Evolutionary conservation across 2,888 invertebrate genomes (phyloP), one percentile per base, ranked within the genome.

Genomic region (Pollenia griseotomentosa): DNA sequence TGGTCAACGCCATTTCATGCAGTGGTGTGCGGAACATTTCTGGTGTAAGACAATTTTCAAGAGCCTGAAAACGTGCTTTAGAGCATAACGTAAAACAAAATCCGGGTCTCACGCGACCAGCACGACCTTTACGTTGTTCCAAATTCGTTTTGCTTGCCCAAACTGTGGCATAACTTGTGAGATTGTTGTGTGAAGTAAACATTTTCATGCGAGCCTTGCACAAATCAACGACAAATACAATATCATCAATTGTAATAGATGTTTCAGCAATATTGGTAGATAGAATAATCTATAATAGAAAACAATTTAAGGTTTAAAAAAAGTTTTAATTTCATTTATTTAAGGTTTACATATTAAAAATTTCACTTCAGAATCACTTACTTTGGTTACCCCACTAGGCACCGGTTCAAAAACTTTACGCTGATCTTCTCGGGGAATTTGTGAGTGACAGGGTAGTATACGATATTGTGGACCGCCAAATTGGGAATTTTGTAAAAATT

Each of bases 221-320:
- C 61, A 97, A 97, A 93, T 99, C 99, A 85, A 99, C 97, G 0
- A 99, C 99, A 94, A 97, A 99, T 1, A 99, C 99, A 2, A 99
- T 98, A 92, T 99, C 99, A 93, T 99, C 97, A 89, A 99, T 99
- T 0, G 99, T 99, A 89, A 99, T 97, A 8, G 98, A 98, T 0
- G 99, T 98, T 94, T 99, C 99, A 0, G 99, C 99, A 91, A 99
- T 99, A 93, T 99, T 99, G 3, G 99, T 99, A 0, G 99, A 97
- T 16, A 99, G 94, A 90, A 99, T 99, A 79, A 99, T 97, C 97
- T 97, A 93, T 0, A 93, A 92, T 80, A 59, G 71, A 70, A n/a
- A 59, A 85, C 63, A 51, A 8, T 33, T n/a, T 59, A 73, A 19
- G 5, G 73, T 61, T 65, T 55, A 59, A 14, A 42, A 10, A 48